Evolutionary conservation across 2,113 vertebrate genomes (phyloP), one percentile per base, ranked within the genome.

Genomic region (Tenrec ecaudatus): DNA sequence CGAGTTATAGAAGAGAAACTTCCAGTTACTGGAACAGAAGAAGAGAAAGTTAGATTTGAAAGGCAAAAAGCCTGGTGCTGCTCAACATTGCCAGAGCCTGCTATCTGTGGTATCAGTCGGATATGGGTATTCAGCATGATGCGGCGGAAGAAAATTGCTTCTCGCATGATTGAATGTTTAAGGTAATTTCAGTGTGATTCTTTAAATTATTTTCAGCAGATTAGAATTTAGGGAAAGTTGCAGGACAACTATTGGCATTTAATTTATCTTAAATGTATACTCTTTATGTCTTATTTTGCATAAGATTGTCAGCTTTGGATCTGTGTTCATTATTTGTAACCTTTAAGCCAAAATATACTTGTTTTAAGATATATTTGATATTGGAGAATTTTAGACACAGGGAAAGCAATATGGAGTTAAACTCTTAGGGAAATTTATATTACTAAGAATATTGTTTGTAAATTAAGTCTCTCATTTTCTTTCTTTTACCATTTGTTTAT

Each of bases 71-170:
- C 99, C 0, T 99, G 99, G 99, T 99, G 99, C 98, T 99, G 99
- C 92, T 99, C 99, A 77, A 99, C 98, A 0, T 98, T 97, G 15
- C 98, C 99, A 12, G 99, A 99, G 57, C 99, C 99, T 1, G 99
- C 99, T 0, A 98, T 99, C 82, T 99, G 99, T 66, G 99, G 99
- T 29, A 99, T 99, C 95, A 99, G 99, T 94, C 99, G 99, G 22
- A 99, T 99, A 95, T 99, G 99, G 99, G 99, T 99, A 0, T 99
- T 99, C 97, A 99, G 98, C 97, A 98, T 99, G 98, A 99, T 99
- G 99, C 98, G 99, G 60, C 98, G 99, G 27, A 98, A 98, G 97
- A 99, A 99, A 97, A 98, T 99, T 58, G 99, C 99, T 31, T 99
- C 99, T 3, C 99, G 99, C 20, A 98, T 99, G 99, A 98, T 99